Evolutionary conservation across 2,797 vertebrate species (phyloP).

Genomic region (Parotocinclus haroldoi): DNA sequence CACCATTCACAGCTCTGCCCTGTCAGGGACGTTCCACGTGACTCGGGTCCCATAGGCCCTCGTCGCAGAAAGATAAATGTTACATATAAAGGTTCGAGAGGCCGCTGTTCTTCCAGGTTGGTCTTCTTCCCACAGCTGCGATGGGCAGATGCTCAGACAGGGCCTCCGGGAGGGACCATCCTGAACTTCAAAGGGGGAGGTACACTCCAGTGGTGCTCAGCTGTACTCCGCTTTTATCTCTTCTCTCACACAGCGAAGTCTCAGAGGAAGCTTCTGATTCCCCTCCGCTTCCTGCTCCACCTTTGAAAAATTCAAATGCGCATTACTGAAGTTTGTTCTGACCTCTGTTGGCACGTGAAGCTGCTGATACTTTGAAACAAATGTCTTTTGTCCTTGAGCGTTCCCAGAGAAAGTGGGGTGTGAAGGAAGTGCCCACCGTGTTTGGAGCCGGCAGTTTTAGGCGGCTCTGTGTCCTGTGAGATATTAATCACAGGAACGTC

Average conservation of each 20-base stretch:
- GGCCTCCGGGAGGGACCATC: slow-evolving; percentile 39
- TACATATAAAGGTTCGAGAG: slow-evolving; percentile 27
- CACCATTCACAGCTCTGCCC: neutral
- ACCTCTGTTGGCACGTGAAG: neutral
- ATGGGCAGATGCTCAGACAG: slow-evolving; percentile 65
- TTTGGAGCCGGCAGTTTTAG: too few species aligned
- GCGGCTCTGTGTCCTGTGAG: too few species aligned
- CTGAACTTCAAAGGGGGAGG: slow-evolving; percentile 33
- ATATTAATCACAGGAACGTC: too few species aligned
- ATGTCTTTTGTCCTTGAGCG: too few species aligned
- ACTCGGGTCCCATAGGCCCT: slow-evolving; percentile 21
- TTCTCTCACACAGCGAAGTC: neutral
- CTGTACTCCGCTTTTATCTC: slow-evolving; percentile 35
- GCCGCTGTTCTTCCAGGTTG: slow-evolving; percentile 54
- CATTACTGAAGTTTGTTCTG: neutral
- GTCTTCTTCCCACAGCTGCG: slow-evolving; percentile 66
- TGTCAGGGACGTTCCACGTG: slow-evolving; percentile 18
- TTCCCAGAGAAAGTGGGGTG: too few species aligned
- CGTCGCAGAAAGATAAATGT: slow-evolving; percentile 30
- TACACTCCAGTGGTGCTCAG: slow-evolving; percentile 14
- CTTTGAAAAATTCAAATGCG: slow-evolving; percentile 13
- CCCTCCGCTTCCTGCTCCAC: neutral
- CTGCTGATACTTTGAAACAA: too few species aligned
- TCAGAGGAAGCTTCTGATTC: neutral
- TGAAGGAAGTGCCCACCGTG: too few species aligned